Evolutionary conservation across 2,797 vertebrate species (phyloP).

Genomic region (Perodicticus potto): DNA sequence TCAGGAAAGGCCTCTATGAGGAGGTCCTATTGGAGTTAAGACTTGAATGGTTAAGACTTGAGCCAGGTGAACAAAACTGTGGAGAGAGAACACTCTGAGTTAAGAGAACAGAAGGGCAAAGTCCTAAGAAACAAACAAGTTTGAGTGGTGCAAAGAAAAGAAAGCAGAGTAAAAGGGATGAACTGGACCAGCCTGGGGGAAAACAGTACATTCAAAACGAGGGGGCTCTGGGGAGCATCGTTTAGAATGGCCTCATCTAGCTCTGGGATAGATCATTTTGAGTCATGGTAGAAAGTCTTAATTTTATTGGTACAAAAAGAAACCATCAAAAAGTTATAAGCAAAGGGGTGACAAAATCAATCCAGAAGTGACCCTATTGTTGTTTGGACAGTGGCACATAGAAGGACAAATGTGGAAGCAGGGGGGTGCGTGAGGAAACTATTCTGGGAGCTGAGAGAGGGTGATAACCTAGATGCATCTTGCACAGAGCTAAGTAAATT

Average conservation of each 20-base stretch:
- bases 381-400: neutral
- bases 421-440: neutral
- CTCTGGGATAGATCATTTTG: neutral
- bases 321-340: neutral
- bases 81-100: neutral
- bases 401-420: neutral
- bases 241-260: too few relatives aligned
- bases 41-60: neutral
- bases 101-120: neutral
- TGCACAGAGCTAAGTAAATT: neutral
- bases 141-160: neutral
- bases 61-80: neutral
- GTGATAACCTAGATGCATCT: neutral
- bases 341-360: neutral
- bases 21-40: neutral
- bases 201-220: neutral
- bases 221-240: neutral
- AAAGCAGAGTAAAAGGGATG: neutral
- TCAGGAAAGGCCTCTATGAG: neutral
- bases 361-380: neutral
- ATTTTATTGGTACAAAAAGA: conserved; percentile 40
- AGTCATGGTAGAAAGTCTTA: neutral
- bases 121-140: neutral
- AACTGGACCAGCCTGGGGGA: neutral
- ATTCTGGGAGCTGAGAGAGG: neutral